These are phyloP conservation scores for Ceratina japonica DNA, from an alignment of 1,140 invertebrate species.

Conservation along the genomic window DNA sequence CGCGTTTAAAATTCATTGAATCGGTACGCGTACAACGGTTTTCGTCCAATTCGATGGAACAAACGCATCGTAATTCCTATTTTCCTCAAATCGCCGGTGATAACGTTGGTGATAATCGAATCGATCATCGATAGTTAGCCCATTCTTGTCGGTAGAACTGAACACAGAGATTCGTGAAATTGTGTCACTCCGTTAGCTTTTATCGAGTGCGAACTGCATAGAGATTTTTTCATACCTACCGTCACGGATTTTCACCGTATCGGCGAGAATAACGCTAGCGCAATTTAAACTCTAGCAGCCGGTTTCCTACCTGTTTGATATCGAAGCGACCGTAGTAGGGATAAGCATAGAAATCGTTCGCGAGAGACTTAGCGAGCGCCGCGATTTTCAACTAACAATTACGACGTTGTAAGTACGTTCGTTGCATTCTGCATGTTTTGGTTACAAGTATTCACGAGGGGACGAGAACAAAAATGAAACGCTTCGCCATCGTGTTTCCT, in stretches of 20 bases:
- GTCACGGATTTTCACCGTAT: slow-evolving; percentile 28
- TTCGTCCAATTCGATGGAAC: too few relatives aligned
- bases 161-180: not conserved
- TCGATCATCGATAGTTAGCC: not conserved
- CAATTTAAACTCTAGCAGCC: slow-evolving; percentile 16
- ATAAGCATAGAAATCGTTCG: slow-evolving; percentile 46
- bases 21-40: not conserved
- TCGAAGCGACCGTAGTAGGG: slow-evolving; percentile 41
- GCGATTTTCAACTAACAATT: not conserved
- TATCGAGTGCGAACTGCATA: not conserved
- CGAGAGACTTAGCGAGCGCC: slow-evolving; percentile 12
- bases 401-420: slow-evolving; percentile 2
- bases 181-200: not conserved
- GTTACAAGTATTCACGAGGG: not conserved
- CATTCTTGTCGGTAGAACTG: not conserved
- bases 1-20: not conserved
- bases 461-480: too few relatives aligned
- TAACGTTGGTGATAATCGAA: not conserved
- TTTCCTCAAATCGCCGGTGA: too few relatives aligned
- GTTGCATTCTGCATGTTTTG: not conserved
- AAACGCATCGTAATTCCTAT: too few relatives aligned
- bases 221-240: slow-evolving; percentile 16
- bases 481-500: not conserved
- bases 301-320: slow-evolving; percentile 49
- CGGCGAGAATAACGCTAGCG: slow-evolving; percentile 36